Percentiles rank a stretch among this genome's conserved stretches.
These are phyloP conservation scores for Trichomycterus rosablanca DNA, from an alignment of 2,113 vertebrate species.

Conservation along the genomic window DNA sequence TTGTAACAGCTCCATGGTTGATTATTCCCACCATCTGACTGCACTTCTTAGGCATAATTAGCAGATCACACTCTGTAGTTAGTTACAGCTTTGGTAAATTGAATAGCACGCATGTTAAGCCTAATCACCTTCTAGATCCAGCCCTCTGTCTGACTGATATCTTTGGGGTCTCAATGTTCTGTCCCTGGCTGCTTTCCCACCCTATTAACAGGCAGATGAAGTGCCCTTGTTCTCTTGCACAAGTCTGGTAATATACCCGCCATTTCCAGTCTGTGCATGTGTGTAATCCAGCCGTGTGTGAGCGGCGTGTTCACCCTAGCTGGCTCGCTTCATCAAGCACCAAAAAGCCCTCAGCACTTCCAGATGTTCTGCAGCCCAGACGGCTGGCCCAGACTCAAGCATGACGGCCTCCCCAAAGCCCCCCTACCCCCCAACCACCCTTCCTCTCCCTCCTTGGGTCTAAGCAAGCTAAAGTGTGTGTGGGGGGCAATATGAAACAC, in stretches of 20 bases:
- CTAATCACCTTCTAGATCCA: too few species aligned
- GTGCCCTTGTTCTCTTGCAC: constrained; percentile 22
- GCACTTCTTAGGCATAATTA: too few species aligned
- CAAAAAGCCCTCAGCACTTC: constrained; percentile 31
- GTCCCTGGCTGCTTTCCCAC: too few species aligned
- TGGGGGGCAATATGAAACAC: constrained; percentile 21
- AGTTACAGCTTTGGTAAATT: too few species aligned
- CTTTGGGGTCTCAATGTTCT: too few species aligned
- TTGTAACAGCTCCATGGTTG: too few species aligned
- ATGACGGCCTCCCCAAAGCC: constrained; percentile 18
- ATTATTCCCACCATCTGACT: too few species aligned
- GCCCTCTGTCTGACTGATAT: too few species aligned
- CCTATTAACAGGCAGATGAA: constrained; percentile 8
- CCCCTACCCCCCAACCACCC: background rate
- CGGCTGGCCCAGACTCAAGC: constrained; percentile 27
- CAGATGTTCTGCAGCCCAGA: constrained; percentile 35
- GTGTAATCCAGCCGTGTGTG: constrained; percentile 9
- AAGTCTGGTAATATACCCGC: constrained; percentile 7
- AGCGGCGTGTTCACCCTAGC: constrained; percentile 12
- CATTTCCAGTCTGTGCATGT: background rate
- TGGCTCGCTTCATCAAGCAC: constrained; percentile 18
- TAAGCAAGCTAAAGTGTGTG: background rate
- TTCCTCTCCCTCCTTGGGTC: background rate
- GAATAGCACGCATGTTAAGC: too few species aligned
- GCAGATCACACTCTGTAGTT: too few species aligned